Evolutionary conservation across 2,888 invertebrate species (phyloP), one percentile per base, ranked within the genome.

Genomic region (Miltochrista miniata): DNA sequence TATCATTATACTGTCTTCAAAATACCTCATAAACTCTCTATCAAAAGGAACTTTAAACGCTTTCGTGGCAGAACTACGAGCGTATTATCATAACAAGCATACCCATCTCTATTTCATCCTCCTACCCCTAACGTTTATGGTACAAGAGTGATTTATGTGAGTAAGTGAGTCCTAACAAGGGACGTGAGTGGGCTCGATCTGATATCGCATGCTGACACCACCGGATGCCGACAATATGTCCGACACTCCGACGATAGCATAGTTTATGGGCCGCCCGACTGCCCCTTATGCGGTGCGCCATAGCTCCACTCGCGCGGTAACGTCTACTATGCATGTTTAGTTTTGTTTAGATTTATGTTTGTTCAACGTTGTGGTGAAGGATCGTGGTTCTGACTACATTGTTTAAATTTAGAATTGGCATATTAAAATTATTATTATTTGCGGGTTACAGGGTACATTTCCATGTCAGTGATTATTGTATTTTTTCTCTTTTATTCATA

Each of bases 71-170:
- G 5, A 41, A 15, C 47, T 9, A 24, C 14, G 10, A 4, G 10
- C 14, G 7, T 7, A 31, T 13, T 36, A 33, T 18, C 8, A 37
- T 15, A n/a, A 41, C 14, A 47, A 40, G 29, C 18, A 0, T 15
- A 8, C 18, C 30, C 18, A 39, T 45, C 54, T 42, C 35, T 35
- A 43, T 40, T 54, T 51, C n/a, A 61, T 46, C 57, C 49, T 37
- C 38, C 39, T 39, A 49, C 51, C 68, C 64, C 64, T 50, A 68
- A 68, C 68, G 64, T 68, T 68, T 64, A 64, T 68, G 42, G 47
- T 40, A 47, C 45, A 44, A 4, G 29, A 34, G 50, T 53, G 64
- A 64, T 64, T 64, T 64, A 64, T 64, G 57, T 56, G 45, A 51
- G 38, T 38, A 35, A 64, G 51, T 44, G 64, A 48, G 48, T 34